Conservation (phyloP, 2,797 vertebrate genomes). For the Cyprinodon diabolis region DNA sequence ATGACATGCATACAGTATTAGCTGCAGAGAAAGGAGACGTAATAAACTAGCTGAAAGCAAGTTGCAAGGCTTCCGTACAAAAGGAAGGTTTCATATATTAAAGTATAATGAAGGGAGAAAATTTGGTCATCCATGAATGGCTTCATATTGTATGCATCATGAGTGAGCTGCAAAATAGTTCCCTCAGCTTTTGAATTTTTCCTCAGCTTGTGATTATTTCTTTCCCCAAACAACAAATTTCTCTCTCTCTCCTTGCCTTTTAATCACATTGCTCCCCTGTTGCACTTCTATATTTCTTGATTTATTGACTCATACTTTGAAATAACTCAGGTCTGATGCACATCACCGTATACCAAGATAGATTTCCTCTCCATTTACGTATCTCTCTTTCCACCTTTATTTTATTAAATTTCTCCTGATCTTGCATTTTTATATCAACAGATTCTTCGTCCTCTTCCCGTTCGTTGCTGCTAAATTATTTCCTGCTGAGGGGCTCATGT, state of each 20-base stretch:
- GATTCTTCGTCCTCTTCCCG: constrained; percentile 37
- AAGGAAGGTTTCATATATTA: constrained; percentile 13
- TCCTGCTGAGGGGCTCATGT: constrained; percentile 39
- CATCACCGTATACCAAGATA: constrained; percentile 11
- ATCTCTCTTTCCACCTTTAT: not conserved
- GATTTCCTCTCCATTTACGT: constrained; percentile 1
- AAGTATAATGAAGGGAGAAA: constrained; percentile 20
- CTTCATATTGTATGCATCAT: constrained; percentile 6
- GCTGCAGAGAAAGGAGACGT: constrained; percentile 18
- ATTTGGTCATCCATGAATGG: constrained; percentile 17
- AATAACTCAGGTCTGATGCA: constrained; percentile 20
- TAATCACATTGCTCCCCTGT: constrained; percentile 34
- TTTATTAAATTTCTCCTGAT: not conserved
- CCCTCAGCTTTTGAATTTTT: constrained; percentile 24
- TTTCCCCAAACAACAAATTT: constrained; percentile 6
- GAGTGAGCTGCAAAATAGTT: constrained; percentile 9
- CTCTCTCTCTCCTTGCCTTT: constrained; percentile 13
- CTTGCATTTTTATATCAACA: constrained; percentile 29
- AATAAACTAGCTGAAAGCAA: constrained; percentile 28
- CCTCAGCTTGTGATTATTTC: constrained; percentile 33
- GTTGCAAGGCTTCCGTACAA: constrained; percentile 13
- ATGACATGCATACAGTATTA: not conserved
- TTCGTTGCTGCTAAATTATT: constrained; percentile 36
- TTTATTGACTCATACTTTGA: constrained; percentile 21
- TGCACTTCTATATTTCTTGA: constrained; percentile 14